Evolutionary conservation across 2,113 vertebrate species (phyloP), one percentile per base, ranked within the genome.

Genomic region (Malaclemys terrapin): DNA sequence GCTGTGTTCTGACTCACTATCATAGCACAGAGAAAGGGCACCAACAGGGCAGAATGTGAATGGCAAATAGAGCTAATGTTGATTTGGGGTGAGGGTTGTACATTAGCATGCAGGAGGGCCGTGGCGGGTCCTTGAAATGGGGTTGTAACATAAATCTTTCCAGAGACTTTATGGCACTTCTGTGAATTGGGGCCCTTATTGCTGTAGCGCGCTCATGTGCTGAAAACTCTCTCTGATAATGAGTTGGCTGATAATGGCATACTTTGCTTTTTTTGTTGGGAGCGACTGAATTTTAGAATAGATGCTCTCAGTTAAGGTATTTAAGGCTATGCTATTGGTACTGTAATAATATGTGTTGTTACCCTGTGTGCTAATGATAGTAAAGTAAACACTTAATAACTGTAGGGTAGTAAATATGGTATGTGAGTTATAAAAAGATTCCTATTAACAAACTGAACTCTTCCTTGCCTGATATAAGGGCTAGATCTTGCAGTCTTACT

Each of bases 301-400:
- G 89, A 90, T 50, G 76, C 86, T 97, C 76, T 97, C 96, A 92
- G 96, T 97, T 97, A 93, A 89, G 0, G 10, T 72, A 82, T 94
- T 96, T 84, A 96, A 94, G 83, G 78, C 35, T 50, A 29, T 88
- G 29, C 50, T 91, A 85, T 59, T 96, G 91, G 91, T 95, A 76
- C 87, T 93, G 19, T 91, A 93, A 95, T 93, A 93, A 69, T 94
- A 83, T 31, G 84, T 97, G 80, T 93, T 14, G 24, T 93, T 97
- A 10, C 84, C 50, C 76, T 12, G 1, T 85, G 59, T 95, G 87
- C 94, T 93, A 92, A 89, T 93, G 94, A 90, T 94, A 82, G 94
- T 96, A 97, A 97, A 96, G 91, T 83, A 95, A 96, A 94, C 52
- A 62, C 89, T 97, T 97, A 96, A 95, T 97, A 95, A 89, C 89